A percentile compares a stretch with the other conserved stretches of the same genome.
phyloP scores from a whole-genome alignment of 2,888 invertebrate genomes.

The Sipunculus nudus region DNA sequence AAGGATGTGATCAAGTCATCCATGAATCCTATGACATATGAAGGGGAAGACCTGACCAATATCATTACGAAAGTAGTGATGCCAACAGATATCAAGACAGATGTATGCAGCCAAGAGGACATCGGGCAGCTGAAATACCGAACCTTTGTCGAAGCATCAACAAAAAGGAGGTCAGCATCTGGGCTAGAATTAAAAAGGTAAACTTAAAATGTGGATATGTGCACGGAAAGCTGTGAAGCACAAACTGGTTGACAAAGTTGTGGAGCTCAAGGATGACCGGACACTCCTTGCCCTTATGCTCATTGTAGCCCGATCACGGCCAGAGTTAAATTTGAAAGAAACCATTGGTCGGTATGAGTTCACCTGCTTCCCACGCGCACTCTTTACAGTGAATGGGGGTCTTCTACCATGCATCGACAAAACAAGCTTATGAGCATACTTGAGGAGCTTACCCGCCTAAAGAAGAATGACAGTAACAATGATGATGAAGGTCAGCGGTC shows the following conservation, averaged over 20 bases:
- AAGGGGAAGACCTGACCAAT: background rate
- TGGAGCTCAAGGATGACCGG: too few species aligned
- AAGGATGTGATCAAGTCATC: background rate
- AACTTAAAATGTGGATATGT: background rate
- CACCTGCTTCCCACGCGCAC: background rate
- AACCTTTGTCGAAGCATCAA: background rate
- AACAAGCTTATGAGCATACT: background rate
- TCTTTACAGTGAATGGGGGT: background rate
- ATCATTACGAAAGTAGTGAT: conserved; percentile 1
- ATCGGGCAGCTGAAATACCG: background rate
- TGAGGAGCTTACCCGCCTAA: background rate
- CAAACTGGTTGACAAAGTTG: too few species aligned
- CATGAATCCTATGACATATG: background rate
- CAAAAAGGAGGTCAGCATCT: background rate
- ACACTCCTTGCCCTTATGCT: too few species aligned
- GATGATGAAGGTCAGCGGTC: too few species aligned
- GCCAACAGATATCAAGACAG: background rate
- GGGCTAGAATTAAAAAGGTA: background rate
- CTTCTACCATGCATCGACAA: background rate
- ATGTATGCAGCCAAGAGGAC: background rate
- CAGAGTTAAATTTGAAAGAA: too few species aligned
- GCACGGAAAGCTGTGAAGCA: too few species aligned
- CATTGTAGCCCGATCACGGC: too few species aligned
- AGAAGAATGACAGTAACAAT: too few species aligned
- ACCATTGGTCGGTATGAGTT: background rate